Base-by-base conservation (phyloP, 37 sponge, comb jelly and placozoan species). In the Petrosia ficiformis region DNA sequence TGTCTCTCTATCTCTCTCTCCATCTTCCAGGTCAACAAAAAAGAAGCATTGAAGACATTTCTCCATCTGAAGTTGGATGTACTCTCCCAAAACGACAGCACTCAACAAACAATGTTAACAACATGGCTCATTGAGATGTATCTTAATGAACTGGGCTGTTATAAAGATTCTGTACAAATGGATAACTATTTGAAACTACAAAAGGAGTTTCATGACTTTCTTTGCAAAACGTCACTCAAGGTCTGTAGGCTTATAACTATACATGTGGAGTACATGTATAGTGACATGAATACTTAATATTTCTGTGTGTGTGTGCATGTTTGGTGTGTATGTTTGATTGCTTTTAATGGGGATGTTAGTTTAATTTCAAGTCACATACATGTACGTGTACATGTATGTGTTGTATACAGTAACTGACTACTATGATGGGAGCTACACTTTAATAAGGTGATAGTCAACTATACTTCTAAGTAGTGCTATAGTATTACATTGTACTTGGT, bases 71-170 rank as follows among this genome's bases (percentile, higher is more conserved):
- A 89, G 57, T 43, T 89, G 67, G 84, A 67, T 35, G 73, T 70
- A 31, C 77, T 89, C 8, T 11, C n/a, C 37, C 35, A 0, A 8
- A 58, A 93, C 84, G 83, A 89, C 70, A 85, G 72, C 61, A 85
- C 94, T 16, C 94, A 93, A 68, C 76, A 74, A 77, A 89, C 94
- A 0, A 93, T 93, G 94, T 61, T 93, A 44, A 82, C 77, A 6
- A 86, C 94, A n/a, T 93, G 94, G 94, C 73, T 93, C 73, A 67
- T 78, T 29, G 94, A 93, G 57, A 71, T 93, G 14, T 93, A 67
- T 58, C 84, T 93, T 28, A 93, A 89, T 73, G 80, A 90, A 22
- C 68, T 93, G n/a, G 94, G 94, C 0, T 33, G n/a, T 19, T 76
- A 89, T 33, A 72, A 66, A 25, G 94, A 93, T 43, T 42, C 79